Conservation (phyloP, 2,113 vertebrate genomes). For the Microcebus murinus region DNA sequence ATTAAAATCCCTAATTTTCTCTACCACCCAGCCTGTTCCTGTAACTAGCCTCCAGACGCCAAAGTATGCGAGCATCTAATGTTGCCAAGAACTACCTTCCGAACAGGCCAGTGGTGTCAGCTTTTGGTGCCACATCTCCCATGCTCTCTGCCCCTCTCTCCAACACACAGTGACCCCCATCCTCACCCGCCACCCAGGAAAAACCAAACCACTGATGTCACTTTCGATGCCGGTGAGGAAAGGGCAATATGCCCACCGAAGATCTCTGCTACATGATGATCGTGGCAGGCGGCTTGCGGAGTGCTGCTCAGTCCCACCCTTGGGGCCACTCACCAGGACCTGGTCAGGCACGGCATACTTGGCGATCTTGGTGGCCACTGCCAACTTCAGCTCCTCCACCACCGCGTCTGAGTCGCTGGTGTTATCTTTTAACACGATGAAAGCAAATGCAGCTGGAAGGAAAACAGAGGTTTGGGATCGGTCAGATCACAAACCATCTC, state of each 20-base stretch:
- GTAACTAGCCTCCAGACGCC: background rate
- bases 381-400: slow-evolving; percentile 86
- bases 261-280: background rate
- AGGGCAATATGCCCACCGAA: background rate
- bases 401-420: slow-evolving; percentile 68
- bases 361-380: slow-evolving; percentile 92
- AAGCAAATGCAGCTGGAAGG: slow-evolving; percentile 92
- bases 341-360: slow-evolving; percentile 95
- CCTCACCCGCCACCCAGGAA: background rate
- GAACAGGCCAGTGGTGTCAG: background rate
- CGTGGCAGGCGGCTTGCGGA: background rate
- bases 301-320: accelerated
- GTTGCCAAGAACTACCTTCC: background rate
- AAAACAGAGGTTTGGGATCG: slow-evolving; percentile 7
- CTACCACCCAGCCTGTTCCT: background rate
- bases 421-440: slow-evolving; percentile 91
- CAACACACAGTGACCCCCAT: background rate
- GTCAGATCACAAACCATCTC: background rate
- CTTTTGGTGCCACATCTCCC: background rate
- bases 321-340: slow-evolving; percentile 89
- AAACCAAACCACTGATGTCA: background rate
- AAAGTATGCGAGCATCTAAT: background rate
- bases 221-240: background rate
- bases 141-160: no score
- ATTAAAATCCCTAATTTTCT: background rate